Evolutionary conservation across 1,140 invertebrate genomes (phyloP), one percentile per base, ranked within the genome.

Genomic region (Luehdorfia chinensis): DNA sequence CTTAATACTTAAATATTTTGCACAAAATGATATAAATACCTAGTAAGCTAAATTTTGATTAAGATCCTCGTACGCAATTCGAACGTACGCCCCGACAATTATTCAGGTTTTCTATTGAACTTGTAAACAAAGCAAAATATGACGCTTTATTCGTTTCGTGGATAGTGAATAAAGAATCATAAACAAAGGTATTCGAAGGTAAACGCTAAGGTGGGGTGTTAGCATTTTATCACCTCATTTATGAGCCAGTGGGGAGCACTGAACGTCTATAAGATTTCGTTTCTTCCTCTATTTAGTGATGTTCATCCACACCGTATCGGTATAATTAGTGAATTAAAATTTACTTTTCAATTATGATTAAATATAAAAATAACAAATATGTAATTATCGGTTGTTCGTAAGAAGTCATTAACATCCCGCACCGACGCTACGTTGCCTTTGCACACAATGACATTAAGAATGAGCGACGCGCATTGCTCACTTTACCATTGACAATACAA

Each of bases 191-290:
- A 55, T 66, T 55, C 49, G 49, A 50, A 66, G 58, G 67, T 71
- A 60, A 65, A 53, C 57, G 53, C 49, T 61, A 63, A 63, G 64
- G 59, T 55, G 52, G 57, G 58, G 51, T 55, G 57, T 53, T 60
- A 54, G 50, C 47, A 55, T 66, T 74, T 74, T 74, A 74, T 71
- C 62, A 66, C 59, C 51, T 47, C 53, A 46, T 72, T 74, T 72
- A 74, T 57, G 70, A 69, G 50, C 37, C 50, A 47, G 27, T 36
- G 27, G 61, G 55, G 63, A 59, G 47, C 57, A 52, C 53, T 63
- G 49, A 54, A 53, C 37, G 47, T 60, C 50, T 55, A 53, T 57
- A 59, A 57, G 55, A 61, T 71, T 71, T 59, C 52, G 46, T 61
- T 63, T 50, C 43, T 30, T 30, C n/a, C 14, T 16, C 14, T 28